phyloP scores from a whole-genome alignment of 1,140 invertebrate species.

The Zophobas morio region DNA sequence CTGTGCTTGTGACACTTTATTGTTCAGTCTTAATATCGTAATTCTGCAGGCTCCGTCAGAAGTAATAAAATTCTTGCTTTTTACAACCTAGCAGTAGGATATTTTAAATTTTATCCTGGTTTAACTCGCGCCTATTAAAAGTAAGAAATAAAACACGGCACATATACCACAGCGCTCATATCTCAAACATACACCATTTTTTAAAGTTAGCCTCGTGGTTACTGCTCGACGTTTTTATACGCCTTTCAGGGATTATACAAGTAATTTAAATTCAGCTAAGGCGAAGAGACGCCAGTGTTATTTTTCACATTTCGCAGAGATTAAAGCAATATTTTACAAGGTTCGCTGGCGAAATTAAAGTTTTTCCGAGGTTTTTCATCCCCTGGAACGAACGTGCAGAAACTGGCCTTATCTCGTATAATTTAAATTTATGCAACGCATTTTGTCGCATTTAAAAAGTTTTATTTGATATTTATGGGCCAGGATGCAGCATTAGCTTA shows the following conservation, averaged over 20 bases:
- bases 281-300: slow-evolving; percentile 62
- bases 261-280: slow-evolving; percentile 68
- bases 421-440: slow-evolving; percentile 65
- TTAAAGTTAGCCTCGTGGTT: slow-evolving; percentile 27
- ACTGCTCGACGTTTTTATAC: slow-evolving; percentile 56
- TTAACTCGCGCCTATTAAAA: slow-evolving; percentile 26
- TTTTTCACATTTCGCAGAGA: slow-evolving; percentile 67
- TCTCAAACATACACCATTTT: slow-evolving; percentile 38
- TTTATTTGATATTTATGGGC: slow-evolving; percentile 62
- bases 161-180: slow-evolving; percentile 30
- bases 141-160: slow-evolving; percentile 46
- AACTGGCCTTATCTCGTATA: slow-evolving; percentile 65
- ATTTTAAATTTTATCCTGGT: slow-evolving; percentile 17
- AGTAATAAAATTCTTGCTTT: slow-evolving; percentile 37
- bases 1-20: slow-evolving; percentile 1
- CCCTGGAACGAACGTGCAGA: slow-evolving; percentile 62
- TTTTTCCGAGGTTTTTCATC: slow-evolving; percentile 62
- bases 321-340: slow-evolving; percentile 68
- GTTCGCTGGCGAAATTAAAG: slow-evolving; percentile 66
- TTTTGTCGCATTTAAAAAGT: slow-evolving; percentile 65
- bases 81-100: slow-evolving; percentile 8
- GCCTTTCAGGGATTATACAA: slow-evolving; percentile 64
- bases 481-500: slow-evolving; percentile 52
- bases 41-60: slow-evolving; percentile 6
- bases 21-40: slow-evolving; percentile 18